Evolutionary conservation across 2,797 vertebrate species (phyloP), one percentile per base, ranked within the genome.

Genomic region (Apogon talboti): DNA sequence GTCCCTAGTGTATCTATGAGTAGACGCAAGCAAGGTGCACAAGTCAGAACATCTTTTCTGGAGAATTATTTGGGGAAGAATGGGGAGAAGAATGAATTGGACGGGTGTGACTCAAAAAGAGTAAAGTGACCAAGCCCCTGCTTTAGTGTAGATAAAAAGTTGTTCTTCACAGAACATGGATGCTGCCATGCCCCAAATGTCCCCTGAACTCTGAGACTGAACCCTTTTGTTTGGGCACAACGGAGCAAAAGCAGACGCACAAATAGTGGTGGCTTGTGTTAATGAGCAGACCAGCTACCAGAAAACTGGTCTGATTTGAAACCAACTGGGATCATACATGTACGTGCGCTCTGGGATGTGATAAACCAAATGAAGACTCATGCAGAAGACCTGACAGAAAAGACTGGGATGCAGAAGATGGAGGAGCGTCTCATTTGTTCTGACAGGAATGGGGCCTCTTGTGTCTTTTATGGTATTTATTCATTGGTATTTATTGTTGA

Each of bases 401-500:
- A 71, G 51, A 61, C 61, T 56, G 59, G n/a, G 49, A 60, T 9
- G 64, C 16, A 33, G 68, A 74, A 44, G 72, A 37, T 38, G 74
- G 71, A 14, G 38, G 61, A 67, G 50, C 40, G 58, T 71, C 53
- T 80, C 57, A 2, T 74, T 66, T 63, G 74, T 59, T 76, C 74
- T 45, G 33, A 48, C 33, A 18, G 24, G 51, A 69, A 48, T 11
- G 10, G 15, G 49, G 70, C 64, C 42, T 19, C 33, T 72, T 47
- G 64, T 77, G 62, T 74, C 74, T 83, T 83, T 62, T 71, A 58
- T 76, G 74, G 68, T 92, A 91, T 92, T 92, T 92, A 89, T 92
- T 91, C 82, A 57, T 71, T 83, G 85, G 68, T 92, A 91, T 91
- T 91, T 92, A 90, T 91, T 90, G 79, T 81, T 54, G 61, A 81